These are phyloP conservation scores for Auanema freiburgensis DNA, from an alignment of 2,888 invertebrate species.

Conservation along the genomic window DNA sequence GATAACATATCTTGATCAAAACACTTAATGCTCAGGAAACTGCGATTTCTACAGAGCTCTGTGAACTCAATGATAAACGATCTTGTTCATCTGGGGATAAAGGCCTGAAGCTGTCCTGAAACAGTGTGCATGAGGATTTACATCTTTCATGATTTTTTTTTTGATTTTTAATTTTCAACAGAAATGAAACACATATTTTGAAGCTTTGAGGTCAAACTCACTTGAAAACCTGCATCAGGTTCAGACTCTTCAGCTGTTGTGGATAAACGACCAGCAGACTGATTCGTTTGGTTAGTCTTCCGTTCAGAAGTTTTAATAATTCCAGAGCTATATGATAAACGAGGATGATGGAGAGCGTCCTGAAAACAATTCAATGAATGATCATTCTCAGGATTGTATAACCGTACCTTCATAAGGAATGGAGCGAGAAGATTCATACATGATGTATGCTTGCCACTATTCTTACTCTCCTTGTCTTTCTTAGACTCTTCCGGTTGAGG, in stretches of 20 bases:
- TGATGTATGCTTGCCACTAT: neutral
- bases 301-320: no score
- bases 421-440: no score
- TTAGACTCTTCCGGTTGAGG: conserved; percentile 16
- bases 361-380: no score
- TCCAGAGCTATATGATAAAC: neutral
- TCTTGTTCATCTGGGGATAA: conserved; percentile 19
- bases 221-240: no score
- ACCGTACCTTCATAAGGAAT: neutral
- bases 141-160: no score
- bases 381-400: neutral
- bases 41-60: conserved; percentile 21
- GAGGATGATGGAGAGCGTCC: neutral
- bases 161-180: no score
- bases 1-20: no score
- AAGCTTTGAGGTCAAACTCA: no score
- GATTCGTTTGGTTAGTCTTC: no score
- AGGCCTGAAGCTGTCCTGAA: conserved; percentile 21
- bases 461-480: neutral
- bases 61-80: conserved; percentile 18
- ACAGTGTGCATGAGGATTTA: neutral
- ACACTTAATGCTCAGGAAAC: conserved; percentile 19
- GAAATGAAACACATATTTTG: no score
- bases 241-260: no score
- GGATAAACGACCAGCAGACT: no score